Base-by-base conservation (phyloP, 92 coral and sea anemone species). In the Umimayanthus kanabou region DNA sequence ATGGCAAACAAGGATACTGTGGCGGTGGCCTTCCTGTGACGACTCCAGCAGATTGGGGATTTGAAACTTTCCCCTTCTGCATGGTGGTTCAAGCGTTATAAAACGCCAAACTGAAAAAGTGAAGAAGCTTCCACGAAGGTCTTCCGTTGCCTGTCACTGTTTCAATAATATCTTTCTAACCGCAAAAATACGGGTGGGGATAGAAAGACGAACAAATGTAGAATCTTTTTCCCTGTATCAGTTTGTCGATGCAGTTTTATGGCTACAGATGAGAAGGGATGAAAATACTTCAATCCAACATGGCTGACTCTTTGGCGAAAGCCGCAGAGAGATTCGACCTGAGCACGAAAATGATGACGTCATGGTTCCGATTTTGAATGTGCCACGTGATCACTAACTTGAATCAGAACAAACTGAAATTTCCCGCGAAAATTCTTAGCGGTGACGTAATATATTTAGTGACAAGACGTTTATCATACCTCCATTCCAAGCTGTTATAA, bases 231-330 rank as follows among this genome's bases (percentile, higher is more conserved):
- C 72, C 57, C 39, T 82, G 73, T 90, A 88, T 49, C 66, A 85
- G 67, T 91, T 81, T 39, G 82, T 71, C 89, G 98, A 95, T 93
- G 98, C 84, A 84, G 90, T 88, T 89, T 88, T 76, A 85, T 80
- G 55, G 89, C 76, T 87, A 89, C 94, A 93, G 98, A 95, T 95
- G 94, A 45, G 71, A 72, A 89, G 64, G 89, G 98, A 95, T 95
- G 93, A 93, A 95, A 92, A 89, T 91, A 78, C 77, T 82, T 91
- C 90, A 89, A 91, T 93, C 94, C 94, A 95, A 95, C 93, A 95
- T 95, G 96, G 96, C 98, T 95, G 98, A 92, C 93, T 92, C 96
- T 92, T 93, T 91, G 96, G 96, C 96, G 93, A 88, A 93, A 95
- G 98, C 98, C 98, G 98, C 94, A 95, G 67, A 93, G 95, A 93